Evolutionary conservation across 2,113 vertebrate species (phyloP), one percentile per base, ranked within the genome.

Genomic region (Hemiprocne comata): DNA sequence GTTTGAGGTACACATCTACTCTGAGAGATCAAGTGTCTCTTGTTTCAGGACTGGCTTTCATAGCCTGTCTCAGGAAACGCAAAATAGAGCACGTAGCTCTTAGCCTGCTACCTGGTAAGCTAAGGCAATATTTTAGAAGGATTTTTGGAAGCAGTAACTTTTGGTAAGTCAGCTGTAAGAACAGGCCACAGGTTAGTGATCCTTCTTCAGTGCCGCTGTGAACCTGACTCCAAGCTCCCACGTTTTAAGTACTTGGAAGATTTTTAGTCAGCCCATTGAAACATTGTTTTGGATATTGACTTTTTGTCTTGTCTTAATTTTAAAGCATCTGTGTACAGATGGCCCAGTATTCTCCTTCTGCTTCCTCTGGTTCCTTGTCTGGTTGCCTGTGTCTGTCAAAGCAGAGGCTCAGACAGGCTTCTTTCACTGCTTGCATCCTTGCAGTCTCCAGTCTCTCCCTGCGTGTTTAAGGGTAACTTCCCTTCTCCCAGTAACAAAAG

Each of bases 311-410:
- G 10, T 44, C 14, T 53, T 65, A 16, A 7, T 74, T 84, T 80
- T 42, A 33, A 80, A 72, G 21, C 29, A 21, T 7, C 60, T 40
- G 36, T 40, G 55, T 55, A 13, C 14, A 10, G 18, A 14, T 2
- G 3, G 29, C n/a, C 40, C 44, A 31, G 26, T 13, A 3, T 29
- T 75, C 20, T 85, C 23, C 48, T 71, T 2, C 40, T 57, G 46
- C 55, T 66, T 61, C 36, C 19, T 18, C 18, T 53, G 42, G 40
- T 25, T 76, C 65, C 38, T 40, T 28, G 40, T 40, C 50, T 70
- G n/a, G n/a, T 9, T 53, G 71, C 24, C 9, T 2, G 0, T 40
- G 8, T 29, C 23, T 57, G 3, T 18, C 8, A 6, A 31, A 65
- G 71, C 55, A 54, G 23, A 60, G 11, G 29, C 44, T 60, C 34